A percentile compares a stretch with the other conserved stretches of the same genome.
These are phyloP conservation scores for Xenops minutus DNA, from an alignment of 2,797 vertebrate species.

Conservation along the genomic window DNA sequence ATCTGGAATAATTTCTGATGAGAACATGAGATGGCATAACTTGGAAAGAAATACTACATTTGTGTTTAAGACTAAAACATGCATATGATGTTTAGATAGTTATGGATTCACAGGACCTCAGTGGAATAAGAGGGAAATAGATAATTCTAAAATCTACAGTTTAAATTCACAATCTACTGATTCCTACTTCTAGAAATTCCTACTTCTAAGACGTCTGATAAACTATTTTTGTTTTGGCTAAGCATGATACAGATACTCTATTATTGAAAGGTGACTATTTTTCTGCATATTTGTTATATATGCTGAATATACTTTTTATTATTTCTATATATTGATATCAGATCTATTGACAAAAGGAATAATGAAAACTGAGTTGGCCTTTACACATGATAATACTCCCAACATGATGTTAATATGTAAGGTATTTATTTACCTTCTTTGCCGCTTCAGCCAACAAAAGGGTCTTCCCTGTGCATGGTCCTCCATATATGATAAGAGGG, in stretches of 20 bases:
- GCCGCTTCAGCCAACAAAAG: slow-evolving; percentile 92
- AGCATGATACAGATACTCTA: not conserved
- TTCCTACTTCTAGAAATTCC: not conserved
- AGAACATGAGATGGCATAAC: not conserved
- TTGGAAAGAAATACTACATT: not conserved
- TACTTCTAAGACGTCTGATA: not conserved
- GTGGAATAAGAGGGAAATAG: not conserved
- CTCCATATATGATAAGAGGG: slow-evolving; percentile 91
- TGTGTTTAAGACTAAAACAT: not conserved
- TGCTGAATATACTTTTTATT: not conserved
- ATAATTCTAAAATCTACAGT: not conserved
- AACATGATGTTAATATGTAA: not conserved
- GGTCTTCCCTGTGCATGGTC: slow-evolving; percentile 97
- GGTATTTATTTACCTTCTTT: slow-evolving; percentile 87
- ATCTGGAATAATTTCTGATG: not conserved
- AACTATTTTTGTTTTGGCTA: not conserved
- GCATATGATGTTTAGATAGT: not conserved
- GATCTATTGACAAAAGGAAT: not conserved
- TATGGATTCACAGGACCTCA: not conserved
- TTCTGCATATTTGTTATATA: not conserved
- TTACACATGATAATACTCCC: not conserved
- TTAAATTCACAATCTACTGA: not conserved
- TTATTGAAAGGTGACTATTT: not conserved
- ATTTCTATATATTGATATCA: not conserved
- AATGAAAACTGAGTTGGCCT: not conserved